Evolutionary conservation across 2,888 invertebrate species (phyloP).

Genomic region (Orchestes rusci): DNA sequence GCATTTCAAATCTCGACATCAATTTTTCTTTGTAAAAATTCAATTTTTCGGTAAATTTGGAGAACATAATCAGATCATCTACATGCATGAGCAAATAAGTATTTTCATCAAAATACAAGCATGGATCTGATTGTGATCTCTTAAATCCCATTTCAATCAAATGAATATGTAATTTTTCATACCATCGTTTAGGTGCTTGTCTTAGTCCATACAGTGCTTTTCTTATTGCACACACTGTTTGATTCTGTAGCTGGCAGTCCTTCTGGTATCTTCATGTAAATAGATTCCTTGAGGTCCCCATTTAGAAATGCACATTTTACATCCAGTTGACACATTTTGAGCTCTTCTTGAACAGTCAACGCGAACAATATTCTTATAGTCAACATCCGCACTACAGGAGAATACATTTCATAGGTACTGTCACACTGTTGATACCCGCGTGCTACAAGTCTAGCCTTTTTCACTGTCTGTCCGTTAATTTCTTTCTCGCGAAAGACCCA

Average conservation of each 20-base stretch:
- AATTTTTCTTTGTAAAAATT: neutral
- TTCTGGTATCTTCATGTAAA: neutral
- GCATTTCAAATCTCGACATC: neutral
- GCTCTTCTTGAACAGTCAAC: slow-evolving; percentile 20
- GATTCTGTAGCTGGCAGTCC: no score
- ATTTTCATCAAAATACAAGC: neutral
- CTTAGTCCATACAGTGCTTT: neutral
- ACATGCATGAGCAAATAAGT: neutral
- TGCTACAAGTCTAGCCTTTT: slow-evolving; percentile 15
- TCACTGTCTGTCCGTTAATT: slow-evolving; percentile 3
- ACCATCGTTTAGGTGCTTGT: neutral
- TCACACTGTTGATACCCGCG: slow-evolving; percentile 8
- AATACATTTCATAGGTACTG: slow-evolving; percentile 26
- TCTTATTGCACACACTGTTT: neutral
- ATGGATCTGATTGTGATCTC: no score
- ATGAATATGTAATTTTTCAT: neutral
- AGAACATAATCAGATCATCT: neutral
- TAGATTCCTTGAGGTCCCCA: slow-evolving; percentile 13
- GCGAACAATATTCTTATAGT: slow-evolving; percentile 26
- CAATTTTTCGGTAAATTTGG: neutral
- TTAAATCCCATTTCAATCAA: neutral
- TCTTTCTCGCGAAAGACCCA: slow-evolving; percentile 15
- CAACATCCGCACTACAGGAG: slow-evolving; percentile 31
- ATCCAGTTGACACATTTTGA: slow-evolving; percentile 28
- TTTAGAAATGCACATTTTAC: slow-evolving; percentile 32